phyloP scores from a whole-genome alignment of 2,888 invertebrate genomes.

The Hypercompe scribonia region DNA sequence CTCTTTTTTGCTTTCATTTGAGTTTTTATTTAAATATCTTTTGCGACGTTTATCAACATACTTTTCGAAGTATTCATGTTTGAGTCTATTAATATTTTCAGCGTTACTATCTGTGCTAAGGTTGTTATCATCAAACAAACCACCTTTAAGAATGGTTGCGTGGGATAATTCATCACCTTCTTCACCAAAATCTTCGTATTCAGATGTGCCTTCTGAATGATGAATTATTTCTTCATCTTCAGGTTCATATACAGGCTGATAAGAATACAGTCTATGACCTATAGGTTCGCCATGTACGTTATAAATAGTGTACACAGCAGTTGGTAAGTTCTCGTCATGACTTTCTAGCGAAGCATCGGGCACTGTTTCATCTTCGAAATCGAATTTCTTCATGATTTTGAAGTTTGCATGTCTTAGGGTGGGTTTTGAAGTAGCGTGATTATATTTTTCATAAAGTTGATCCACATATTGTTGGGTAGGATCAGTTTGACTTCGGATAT shows the following conservation, averaged over 20 bases:
- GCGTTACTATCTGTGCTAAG: slow-evolving; percentile 55
- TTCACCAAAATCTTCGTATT: slow-evolving; percentile 70
- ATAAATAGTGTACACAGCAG: slow-evolving; percentile 80
- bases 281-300: slow-evolving; percentile 84
- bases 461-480: slow-evolving; percentile 69
- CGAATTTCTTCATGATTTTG: slow-evolving; percentile 81
- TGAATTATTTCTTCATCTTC: slow-evolving; percentile 73
- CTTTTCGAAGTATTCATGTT: slow-evolving; percentile 80
- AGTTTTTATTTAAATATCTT: slow-evolving; percentile 71
- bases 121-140: slow-evolving; percentile 70
- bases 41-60: slow-evolving; percentile 79
- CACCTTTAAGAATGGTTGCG: slow-evolving; percentile 80
- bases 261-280: slow-evolving; percentile 79
- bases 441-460: slow-evolving; percentile 80
- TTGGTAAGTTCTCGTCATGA: slow-evolving; percentile 73
- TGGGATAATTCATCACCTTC: slow-evolving; percentile 69
- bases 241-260: slow-evolving; percentile 82
- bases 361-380: slow-evolving; percentile 70
- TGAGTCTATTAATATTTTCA: slow-evolving; percentile 74
- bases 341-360: slow-evolving; percentile 60
- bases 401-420: slow-evolving; percentile 81
- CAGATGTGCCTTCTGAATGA: slow-evolving; percentile 66
- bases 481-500: slow-evolving; percentile 65
- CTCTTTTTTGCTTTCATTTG: slow-evolving; percentile 63
- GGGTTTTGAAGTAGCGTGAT: slow-evolving; percentile 74